Evolutionary conservation across 1,140 invertebrate species (phyloP).

Genomic region (Reticulitermes speratus): DNA sequence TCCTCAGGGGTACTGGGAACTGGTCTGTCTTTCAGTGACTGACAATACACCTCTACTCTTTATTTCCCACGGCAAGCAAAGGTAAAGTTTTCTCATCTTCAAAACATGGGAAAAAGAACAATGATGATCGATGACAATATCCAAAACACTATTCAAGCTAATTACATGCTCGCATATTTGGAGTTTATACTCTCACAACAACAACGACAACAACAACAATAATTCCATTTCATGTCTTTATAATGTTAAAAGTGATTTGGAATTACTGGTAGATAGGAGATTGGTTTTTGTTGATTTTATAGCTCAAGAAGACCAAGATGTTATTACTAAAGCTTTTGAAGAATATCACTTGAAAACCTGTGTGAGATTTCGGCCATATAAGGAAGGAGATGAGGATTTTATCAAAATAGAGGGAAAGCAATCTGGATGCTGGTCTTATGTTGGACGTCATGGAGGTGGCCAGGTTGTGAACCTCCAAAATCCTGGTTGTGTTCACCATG

Average conservation of each 20-base stretch:
- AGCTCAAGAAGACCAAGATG: slow-evolving; percentile 51
- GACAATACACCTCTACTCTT: too few relatives aligned
- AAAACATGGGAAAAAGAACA: too few relatives aligned
- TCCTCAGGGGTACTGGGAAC: too few relatives aligned
- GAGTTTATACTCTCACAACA: background rate
- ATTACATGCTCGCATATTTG: too few relatives aligned
- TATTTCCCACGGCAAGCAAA: too few relatives aligned
- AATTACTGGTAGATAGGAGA: background rate
- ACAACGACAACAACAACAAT: too few relatives aligned
- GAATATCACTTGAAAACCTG: slow-evolving; percentile 60
- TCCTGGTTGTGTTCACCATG: slow-evolving; percentile 56
- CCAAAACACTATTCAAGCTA: too few relatives aligned
- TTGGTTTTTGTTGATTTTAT: background rate
- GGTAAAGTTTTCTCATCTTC: too few relatives aligned
- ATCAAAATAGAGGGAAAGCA: slow-evolving; percentile 45
- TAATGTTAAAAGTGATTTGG: too few relatives aligned
- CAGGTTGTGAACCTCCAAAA: slow-evolving; percentile 60
- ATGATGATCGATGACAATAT: too few relatives aligned
- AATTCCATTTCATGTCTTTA: too few relatives aligned
- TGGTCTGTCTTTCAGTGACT: too few relatives aligned
- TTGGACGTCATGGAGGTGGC: slow-evolving; percentile 55
- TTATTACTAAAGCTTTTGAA: slow-evolving; percentile 51
- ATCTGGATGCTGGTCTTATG: slow-evolving; percentile 56
- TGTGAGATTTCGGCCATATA: slow-evolving; percentile 57
- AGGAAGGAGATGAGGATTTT: slow-evolving; percentile 58